Evolutionary conservation across 1,140 invertebrate species (phyloP).

Genomic region (Bombus waltoni): DNA sequence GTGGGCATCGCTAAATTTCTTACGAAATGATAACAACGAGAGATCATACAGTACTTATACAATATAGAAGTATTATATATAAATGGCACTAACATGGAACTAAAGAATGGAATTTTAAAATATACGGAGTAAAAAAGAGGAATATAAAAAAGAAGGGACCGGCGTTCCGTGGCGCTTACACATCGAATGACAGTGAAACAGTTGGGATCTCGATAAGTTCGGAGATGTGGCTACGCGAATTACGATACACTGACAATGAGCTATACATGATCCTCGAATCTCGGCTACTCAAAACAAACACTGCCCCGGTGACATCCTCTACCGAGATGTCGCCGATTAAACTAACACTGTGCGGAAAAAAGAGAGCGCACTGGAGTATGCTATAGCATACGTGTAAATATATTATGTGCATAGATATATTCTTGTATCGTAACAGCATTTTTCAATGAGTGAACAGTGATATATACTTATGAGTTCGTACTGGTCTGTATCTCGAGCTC

Average conservation of each 20-base stretch:
- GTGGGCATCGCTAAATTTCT: too few species aligned
- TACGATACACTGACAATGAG: constrained; percentile 43
- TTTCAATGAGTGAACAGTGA: background rate
- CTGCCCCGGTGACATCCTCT: constrained; percentile 4
- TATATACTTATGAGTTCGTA: background rate
- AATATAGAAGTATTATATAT: background rate
- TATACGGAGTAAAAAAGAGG: background rate
- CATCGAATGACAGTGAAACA: constrained; percentile 54
- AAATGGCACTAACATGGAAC: background rate
- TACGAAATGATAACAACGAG: too few species aligned
- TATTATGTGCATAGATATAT: constrained; percentile 19
- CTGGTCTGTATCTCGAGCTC: background rate
- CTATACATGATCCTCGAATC: constrained; percentile 57
- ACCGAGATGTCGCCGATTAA: constrained; percentile 47
- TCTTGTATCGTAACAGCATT: background rate
- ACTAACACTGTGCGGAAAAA: constrained; percentile 71
- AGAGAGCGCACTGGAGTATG: constrained; percentile 14
- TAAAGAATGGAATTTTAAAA: background rate
- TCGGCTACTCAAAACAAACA: constrained; percentile 45
- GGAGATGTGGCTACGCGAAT: constrained; percentile 29
- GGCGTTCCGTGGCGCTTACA: constrained; percentile 54
- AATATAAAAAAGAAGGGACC: background rate
- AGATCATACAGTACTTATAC: too few species aligned
- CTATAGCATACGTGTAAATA: background rate
- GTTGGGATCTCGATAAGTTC: constrained; percentile 39